phyloP scores from a whole-genome alignment of 2,888 invertebrate species.

The Nomada fabriciana region DNA sequence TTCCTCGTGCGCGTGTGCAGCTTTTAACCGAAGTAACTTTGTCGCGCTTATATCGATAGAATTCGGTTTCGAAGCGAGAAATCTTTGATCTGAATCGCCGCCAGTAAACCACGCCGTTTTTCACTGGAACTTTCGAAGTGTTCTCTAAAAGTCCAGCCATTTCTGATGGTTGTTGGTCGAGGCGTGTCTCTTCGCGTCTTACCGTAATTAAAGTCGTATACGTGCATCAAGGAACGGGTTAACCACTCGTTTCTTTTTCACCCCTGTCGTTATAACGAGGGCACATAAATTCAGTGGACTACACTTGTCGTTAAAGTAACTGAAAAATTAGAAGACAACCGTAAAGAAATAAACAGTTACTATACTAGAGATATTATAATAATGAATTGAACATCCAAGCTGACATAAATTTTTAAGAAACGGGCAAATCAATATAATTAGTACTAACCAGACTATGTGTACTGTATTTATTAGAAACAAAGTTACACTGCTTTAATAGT shows the following conservation, averaged over 20 bases:
- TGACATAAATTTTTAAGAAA: no score
- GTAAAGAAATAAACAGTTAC: no score
- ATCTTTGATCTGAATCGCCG: constrained; percentile 39
- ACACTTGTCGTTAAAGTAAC: no score
- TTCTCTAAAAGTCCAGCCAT: background rate
- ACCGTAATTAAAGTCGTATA: constrained; percentile 30
- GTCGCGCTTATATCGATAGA: constrained; percentile 12
- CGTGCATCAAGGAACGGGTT: constrained; percentile 9
- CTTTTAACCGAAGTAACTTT: constrained; percentile 43
- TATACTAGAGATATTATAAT: no score
- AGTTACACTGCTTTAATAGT: background rate
- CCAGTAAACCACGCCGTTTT: background rate
- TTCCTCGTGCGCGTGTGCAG: constrained; percentile 8
- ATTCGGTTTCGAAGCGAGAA: constrained; percentile 39
- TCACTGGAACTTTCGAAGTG: background rate
- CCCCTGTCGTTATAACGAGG: background rate
- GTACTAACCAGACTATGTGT: no score
- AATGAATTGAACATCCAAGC: no score
- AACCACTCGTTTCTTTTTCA: background rate
- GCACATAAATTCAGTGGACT: no score
- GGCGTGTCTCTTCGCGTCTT: background rate
- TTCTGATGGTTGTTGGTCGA: background rate
- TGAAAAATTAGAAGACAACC: no score
- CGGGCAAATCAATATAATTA: no score
- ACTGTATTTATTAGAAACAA: no score